A percentile compares a stretch with the other conserved stretches of the same genome.
These are phyloP conservation scores for Ephydatia muelleri DNA, from an alignment of 37 sponge, comb jelly and placozoan species.

Conservation along the genomic window DNA sequence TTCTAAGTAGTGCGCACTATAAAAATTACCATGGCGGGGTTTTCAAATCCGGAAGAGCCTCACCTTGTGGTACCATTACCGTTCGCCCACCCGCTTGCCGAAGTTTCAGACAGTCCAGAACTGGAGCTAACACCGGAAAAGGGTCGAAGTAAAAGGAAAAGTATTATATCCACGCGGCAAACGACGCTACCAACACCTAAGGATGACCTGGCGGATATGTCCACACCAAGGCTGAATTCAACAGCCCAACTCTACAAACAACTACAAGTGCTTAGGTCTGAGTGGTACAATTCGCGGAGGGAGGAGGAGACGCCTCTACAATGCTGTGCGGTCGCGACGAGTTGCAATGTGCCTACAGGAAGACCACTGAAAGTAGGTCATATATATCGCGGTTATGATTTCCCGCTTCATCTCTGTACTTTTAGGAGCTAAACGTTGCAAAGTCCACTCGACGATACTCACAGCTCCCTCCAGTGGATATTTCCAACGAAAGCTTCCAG, in stretches of 20 bases:
- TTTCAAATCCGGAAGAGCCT: conserved; percentile 23
- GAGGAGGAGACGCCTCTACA: background rate
- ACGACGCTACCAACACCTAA: background rate
- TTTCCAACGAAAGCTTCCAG: conserved; percentile 51
- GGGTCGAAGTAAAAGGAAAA: background rate
- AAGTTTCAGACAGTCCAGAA: background rate
- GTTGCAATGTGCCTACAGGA: background rate
- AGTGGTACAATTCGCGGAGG: background rate
- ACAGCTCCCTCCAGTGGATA: conserved; percentile 25
- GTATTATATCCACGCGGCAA: background rate
- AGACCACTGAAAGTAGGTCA: conserved; percentile 16
- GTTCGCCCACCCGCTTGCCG: conserved; percentile 10
- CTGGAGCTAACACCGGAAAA: conserved; percentile 55
- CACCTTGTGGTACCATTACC: conserved; percentile 16
- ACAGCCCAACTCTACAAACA: conserved; percentile 18
- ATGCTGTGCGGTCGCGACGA: background rate
- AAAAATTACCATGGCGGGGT: background rate
- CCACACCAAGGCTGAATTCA: conserved; percentile 35
- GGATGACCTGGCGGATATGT: background rate
- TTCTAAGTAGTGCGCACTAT: no score
- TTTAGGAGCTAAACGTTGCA: conserved; percentile 43
- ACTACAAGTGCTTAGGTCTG: background rate
- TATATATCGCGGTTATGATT: background rate
- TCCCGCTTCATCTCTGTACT: background rate
- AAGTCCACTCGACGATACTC: conserved; percentile 25